Evolutionary conservation across 2,888 invertebrate genomes (phyloP).

Genomic region (Cremastinae sp.): DNA sequence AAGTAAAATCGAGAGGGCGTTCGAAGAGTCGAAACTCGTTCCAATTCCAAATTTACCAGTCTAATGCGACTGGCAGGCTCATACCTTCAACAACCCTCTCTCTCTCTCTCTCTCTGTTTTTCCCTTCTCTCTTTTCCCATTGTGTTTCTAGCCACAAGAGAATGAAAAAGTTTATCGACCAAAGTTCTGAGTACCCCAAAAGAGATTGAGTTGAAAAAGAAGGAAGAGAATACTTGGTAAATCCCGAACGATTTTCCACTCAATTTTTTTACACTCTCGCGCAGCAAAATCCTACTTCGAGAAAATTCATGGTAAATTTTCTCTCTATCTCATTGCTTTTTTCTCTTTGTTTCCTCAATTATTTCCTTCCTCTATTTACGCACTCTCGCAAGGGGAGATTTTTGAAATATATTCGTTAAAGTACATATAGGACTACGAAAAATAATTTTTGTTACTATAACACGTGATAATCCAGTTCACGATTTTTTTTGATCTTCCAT

Average conservation of each 20-base stretch:
- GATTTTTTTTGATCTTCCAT: not conserved
- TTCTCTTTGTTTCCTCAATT: no score
- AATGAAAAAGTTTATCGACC: slow-evolving; percentile 54
- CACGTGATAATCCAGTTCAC: no score
- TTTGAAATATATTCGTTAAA: no score
- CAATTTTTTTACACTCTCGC: not conserved
- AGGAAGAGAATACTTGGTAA: slow-evolving; percentile 28
- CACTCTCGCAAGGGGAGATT: no score
- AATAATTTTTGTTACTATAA: no score
- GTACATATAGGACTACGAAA: no score
- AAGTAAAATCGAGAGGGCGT: slow-evolving; percentile 51
- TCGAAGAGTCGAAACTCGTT: slow-evolving; percentile 54
- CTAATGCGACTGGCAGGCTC: slow-evolving; percentile 69
- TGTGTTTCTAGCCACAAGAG: slow-evolving; percentile 44
- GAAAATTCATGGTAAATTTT: not conserved
- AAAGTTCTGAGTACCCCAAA: slow-evolving; percentile 31
- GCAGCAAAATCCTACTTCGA: slow-evolving; percentile 9
- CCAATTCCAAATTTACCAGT: slow-evolving; percentile 71
- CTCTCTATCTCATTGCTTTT: not conserved
- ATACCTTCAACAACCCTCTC: slow-evolving; percentile 60
- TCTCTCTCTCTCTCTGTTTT: slow-evolving; percentile 49
- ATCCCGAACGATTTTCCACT: slow-evolving; percentile 13
- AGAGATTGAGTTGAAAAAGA: not conserved
- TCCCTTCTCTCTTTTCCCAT: slow-evolving; percentile 24
- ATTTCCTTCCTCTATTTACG: no score